Percentiles rank a stretch among this genome's conserved stretches.
phyloP scores from a whole-genome alignment of 2,113 vertebrate genomes.

The Terrapene triunguis region DNA sequence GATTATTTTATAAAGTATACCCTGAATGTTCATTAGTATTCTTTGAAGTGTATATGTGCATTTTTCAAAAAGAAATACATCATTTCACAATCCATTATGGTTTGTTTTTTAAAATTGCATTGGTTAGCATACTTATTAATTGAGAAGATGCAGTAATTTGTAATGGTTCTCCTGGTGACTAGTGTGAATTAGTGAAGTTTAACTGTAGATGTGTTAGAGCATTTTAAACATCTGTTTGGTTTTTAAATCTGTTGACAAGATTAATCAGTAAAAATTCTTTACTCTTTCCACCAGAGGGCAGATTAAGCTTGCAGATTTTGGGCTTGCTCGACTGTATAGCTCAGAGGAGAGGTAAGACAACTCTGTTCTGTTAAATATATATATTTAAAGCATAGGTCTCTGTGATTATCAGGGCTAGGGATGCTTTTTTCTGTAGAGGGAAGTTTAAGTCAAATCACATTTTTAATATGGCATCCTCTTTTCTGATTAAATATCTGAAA shows the following conservation, averaged over 20 bases:
- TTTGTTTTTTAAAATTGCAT: not conserved
- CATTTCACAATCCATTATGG: not conserved
- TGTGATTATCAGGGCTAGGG: not conserved
- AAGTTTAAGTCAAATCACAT: not conserved
- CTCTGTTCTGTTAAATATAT: not conserved
- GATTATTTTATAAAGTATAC: not conserved
- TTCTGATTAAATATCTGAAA: not conserved
- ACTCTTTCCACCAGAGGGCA: conserved; percentile 85
- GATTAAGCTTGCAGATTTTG: conserved; percentile 91
- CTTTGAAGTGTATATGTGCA: not conserved
- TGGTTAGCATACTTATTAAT: not conserved
- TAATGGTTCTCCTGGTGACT: not conserved
- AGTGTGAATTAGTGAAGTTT: not conserved
- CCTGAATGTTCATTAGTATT: not conserved
- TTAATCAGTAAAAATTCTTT: conserved; percentile 53
- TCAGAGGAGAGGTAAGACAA: conserved; percentile 88
- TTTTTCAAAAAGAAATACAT: not conserved
- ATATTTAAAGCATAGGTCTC: not conserved
- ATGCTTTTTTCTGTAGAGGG: not conserved
- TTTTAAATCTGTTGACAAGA: not conserved
- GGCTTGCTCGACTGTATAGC: conserved; percentile 88
- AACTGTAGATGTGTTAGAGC: not conserved
- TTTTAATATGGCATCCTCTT: not conserved
- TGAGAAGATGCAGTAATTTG: not conserved
- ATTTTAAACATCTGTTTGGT: not conserved